Percentiles rank a stretch among this genome's conserved stretches.
phyloP scores from a whole-genome alignment of 2,113 vertebrate species.

The Halcyon senegalensis region DNA sequence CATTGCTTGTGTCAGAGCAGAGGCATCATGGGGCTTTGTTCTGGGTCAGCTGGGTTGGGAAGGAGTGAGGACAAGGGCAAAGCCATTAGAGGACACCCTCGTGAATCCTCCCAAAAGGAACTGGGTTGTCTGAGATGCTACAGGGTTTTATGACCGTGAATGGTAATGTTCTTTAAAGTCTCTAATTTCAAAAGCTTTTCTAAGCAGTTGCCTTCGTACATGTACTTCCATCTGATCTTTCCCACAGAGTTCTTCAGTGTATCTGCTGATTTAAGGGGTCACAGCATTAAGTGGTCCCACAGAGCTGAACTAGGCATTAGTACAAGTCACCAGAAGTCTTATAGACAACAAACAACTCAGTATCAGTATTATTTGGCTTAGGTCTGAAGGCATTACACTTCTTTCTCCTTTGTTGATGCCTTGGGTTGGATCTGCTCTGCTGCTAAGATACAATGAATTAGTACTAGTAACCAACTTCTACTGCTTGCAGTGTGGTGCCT shows the following conservation, averaged over 20 bases:
- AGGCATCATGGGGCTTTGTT: background rate
- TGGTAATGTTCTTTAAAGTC: background rate
- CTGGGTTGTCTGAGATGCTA: background rate
- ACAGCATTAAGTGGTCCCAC: background rate
- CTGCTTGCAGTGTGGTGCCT: background rate
- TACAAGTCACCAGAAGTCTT: background rate
- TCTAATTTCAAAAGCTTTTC: background rate
- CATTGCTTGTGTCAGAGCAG: background rate
- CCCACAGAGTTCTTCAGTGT: background rate
- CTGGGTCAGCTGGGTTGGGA: background rate
- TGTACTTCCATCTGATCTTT: background rate
- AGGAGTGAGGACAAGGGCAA: background rate
- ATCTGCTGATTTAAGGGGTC: background rate
- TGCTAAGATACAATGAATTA: background rate
- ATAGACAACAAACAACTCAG: background rate
- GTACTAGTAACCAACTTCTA: background rate
- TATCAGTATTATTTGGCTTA: background rate
- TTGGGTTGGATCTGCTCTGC: background rate
- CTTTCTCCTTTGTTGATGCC: background rate
- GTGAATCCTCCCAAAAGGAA: background rate
- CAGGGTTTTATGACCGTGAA: background rate
- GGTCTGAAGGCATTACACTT: background rate
- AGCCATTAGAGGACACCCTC: background rate
- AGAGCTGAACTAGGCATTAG: background rate
- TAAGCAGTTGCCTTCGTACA: background rate